Conservation (phyloP, 2,113 vertebrate species). For the Oreochromis aureus region DNA sequence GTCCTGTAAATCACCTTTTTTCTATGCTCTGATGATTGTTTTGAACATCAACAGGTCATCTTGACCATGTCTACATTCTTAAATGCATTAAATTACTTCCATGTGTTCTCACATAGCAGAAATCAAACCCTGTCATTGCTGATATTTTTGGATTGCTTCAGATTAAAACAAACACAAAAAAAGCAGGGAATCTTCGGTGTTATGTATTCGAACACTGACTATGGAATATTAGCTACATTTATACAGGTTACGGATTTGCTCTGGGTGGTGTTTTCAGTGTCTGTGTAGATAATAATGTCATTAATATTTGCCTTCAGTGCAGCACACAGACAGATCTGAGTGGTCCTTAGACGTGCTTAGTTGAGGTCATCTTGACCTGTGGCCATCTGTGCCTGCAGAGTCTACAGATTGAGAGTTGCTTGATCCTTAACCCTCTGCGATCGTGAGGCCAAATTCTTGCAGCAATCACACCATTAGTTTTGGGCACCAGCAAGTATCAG, state of each 20-base stretch:
- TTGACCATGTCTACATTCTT: background rate
- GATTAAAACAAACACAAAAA: background rate
- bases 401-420: background rate
- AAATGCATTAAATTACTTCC: background rate
- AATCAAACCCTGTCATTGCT: background rate
- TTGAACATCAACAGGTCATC: background rate
- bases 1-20: background rate
- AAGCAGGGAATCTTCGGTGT: background rate
- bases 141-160: background rate
- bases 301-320: background rate
- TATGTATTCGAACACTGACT: background rate
- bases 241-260: background rate
- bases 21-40: background rate
- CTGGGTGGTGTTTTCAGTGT: background rate
- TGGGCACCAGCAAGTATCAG: slow-evolving; percentile 22
- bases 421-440: background rate
- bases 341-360: slow-evolving; percentile 2
- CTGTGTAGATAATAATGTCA: background rate
- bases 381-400: slow-evolving; percentile 10
- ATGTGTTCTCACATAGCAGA: background rate
- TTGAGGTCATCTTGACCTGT: background rate
- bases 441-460: background rate
- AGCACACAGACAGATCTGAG: background rate
- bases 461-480: background rate
- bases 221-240: background rate